Evolutionary conservation across 2,888 invertebrate species (phyloP).

Genomic region (Clistopyga incitator): DNA sequence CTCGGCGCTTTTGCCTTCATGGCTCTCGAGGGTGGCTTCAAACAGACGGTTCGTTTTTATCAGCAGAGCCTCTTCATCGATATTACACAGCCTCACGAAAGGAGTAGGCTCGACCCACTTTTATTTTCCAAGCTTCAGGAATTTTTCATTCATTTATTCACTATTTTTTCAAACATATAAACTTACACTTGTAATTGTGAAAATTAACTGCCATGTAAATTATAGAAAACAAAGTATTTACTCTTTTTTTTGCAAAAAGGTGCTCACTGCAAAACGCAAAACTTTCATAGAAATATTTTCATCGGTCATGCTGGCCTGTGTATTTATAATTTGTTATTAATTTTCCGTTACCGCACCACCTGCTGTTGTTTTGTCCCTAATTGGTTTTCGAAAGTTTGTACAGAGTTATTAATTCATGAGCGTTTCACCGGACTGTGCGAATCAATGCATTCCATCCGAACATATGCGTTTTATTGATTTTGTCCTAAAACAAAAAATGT

Average conservation of each 20-base stretch:
- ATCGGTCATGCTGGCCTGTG: not conserved
- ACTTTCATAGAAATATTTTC: not conserved
- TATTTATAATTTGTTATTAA: not conserved
- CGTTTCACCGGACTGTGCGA: not conserved
- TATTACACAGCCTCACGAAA: not conserved
- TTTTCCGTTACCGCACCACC: not conserved
- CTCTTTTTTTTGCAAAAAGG: too few relatives aligned
- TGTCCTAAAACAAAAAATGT: not conserved
- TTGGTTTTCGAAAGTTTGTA: not conserved
- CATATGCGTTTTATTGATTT: not conserved
- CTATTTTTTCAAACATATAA: too few relatives aligned
- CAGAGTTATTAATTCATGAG: not conserved
- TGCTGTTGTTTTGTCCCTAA: not conserved
- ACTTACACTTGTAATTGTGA: too few relatives aligned
- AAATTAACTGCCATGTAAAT: too few relatives aligned
- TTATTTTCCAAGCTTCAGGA: not conserved
- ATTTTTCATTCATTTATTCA: too few relatives aligned
- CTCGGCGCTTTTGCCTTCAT: slow-evolving; percentile 96
- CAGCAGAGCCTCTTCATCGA: not conserved
- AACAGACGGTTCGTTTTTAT: slow-evolving; percentile 71
- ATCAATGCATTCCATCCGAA: not conserved
- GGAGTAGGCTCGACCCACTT: not conserved
- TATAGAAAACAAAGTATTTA: too few relatives aligned
- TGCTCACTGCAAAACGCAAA: too few relatives aligned
- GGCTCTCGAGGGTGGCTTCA: slow-evolving; percentile 90